Base-by-base conservation (phyloP, 2,797 vertebrate genomes). In the Hafferia zeledoni region DNA sequence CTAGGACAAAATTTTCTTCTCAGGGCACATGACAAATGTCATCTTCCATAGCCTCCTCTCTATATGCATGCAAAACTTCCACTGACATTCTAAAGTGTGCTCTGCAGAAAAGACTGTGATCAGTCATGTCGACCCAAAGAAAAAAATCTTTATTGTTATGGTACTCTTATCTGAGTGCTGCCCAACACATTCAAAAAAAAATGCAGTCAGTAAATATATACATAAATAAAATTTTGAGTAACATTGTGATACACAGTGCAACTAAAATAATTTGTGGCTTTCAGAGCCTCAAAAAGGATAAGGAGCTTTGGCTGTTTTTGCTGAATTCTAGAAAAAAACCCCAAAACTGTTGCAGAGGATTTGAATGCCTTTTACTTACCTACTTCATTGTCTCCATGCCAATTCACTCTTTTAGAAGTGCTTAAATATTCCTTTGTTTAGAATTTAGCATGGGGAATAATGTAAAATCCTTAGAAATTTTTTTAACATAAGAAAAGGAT, bases 1-100 rank as follows among this genome's bases (percentile, higher is more conserved):
- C 92, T 30, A 33, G 41, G 43, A 68, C 11, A 89, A 94, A 72
- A 80, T 78, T 94, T 93, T 95, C 28, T 79, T 90, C 71, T 90
- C 37, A 23, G 35, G 24, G 33, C 64, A 86, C 80, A 76, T 70
- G 94, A 65, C 33, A 76, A 87, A 33, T 70, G 50, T 44, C 53
- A 90, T 47, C 35, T 95, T 61, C 35, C 53, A 65, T 31, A 85
- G n/a, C 28, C 23, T 79, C 6, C 7, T 92, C 37, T 94, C 41
- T 11, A 69, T 19, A 55, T 1, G 2, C 27, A 33, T 64, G 16
- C 35, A 81, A 17, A 90, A 82, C 55, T 86, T 24, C 33, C 63
- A 43, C 35, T 80, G 93, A 55, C 72, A 49, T 57, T 64, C 49
- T 79, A n/a, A 85, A 87, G 15, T 12, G 50, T 89, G 72, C 19